Base-by-base conservation (phyloP, 2,888 invertebrate genomes). In the Cryptophagus acutangulus region DNA sequence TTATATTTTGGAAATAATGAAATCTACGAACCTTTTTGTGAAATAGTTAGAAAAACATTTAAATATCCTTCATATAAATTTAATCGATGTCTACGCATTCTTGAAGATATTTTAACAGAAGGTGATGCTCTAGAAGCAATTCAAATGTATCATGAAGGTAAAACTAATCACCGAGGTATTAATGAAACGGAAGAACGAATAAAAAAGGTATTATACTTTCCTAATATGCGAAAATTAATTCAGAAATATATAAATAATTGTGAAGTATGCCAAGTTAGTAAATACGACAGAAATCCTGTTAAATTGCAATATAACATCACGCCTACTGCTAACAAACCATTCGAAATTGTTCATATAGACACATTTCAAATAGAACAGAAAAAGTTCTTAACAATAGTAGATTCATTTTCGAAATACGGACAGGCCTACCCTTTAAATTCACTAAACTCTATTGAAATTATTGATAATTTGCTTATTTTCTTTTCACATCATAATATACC, bases 341-440 rank as follows among this genome's bases (percentile, higher is more conserved):
- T 48, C 18, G 44, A 48, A 29, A 33, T 41, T 18, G 9, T 50
- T 20, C 41, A 46, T 17, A 38, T 36, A 17, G 45, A 50, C 36
- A 34, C 36, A 9, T 33, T 47, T 14, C 30, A 25, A 17, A 10
- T 36, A 12, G 33, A 43, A 12, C 43, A 35, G 6, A 25, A 29
- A 25, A 38, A 45, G 9, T 51, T 51, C 29, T 26, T 49, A 13
- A 53, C 49, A 2, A 48, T 53, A 6, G 40, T 49, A 15, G 53
- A 55, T 31, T 36, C 43, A 15, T 50, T 51, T 24, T 50, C 52
- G n/a, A 52, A 50, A 47, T 44, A 48, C 26, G 42, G 40, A 10
- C 41, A 48, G 39, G 48, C 50, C 1, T 47, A 48, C n/a, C 29
- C 38, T 6, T 17, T 52, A 15, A 34, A 16, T 12, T 40, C 36